phyloP scores from a whole-genome alignment of 1,140 invertebrate genomes.

The Hycleus cichorii region DNA sequence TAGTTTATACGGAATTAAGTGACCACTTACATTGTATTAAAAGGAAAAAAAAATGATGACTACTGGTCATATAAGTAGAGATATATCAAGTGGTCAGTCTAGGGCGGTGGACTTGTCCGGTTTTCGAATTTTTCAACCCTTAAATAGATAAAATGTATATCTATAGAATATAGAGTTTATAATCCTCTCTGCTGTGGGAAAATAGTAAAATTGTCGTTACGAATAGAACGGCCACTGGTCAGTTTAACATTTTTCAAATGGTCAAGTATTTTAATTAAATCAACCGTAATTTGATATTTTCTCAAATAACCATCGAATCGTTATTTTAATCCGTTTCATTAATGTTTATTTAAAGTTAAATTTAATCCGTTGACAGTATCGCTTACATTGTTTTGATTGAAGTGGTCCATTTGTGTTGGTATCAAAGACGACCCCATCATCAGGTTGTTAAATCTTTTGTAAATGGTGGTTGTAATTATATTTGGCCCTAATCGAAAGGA shows the following conservation, averaged over 20 bases:
- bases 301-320: too few relatives aligned
- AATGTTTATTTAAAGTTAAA: too few relatives aligned
- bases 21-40: slow-evolving; percentile 12
- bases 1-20: slow-evolving; percentile 19
- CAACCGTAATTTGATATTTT: too few relatives aligned
- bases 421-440: slow-evolving; percentile 1
- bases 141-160: slow-evolving; percentile 13
- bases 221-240: neutral
- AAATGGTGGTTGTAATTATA: slow-evolving; percentile 16
- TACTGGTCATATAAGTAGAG: too few relatives aligned
- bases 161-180: neutral
- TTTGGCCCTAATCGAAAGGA: neutral
- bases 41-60: neutral
- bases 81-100: slow-evolving; percentile 15
- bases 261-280: too few relatives aligned
- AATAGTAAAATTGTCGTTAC: slow-evolving; percentile 10
- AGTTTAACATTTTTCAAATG: neutral
- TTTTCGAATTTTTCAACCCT: slow-evolving; percentile 16
- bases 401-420: slow-evolving; percentile 20
- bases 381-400: slow-evolving; percentile 24
- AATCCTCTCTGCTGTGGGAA: slow-evolving; percentile 11
- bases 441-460: slow-evolving; percentile 17
- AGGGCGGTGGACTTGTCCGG: slow-evolving; percentile 9
- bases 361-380: neutral
- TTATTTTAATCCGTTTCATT: too few relatives aligned